A percentile compares a stretch with the other conserved stretches of the same genome.
These are phyloP conservation scores for Lanistes nyassanus DNA, from an alignment of 1,140 invertebrate genomes.

Conservation along the genomic window DNA sequence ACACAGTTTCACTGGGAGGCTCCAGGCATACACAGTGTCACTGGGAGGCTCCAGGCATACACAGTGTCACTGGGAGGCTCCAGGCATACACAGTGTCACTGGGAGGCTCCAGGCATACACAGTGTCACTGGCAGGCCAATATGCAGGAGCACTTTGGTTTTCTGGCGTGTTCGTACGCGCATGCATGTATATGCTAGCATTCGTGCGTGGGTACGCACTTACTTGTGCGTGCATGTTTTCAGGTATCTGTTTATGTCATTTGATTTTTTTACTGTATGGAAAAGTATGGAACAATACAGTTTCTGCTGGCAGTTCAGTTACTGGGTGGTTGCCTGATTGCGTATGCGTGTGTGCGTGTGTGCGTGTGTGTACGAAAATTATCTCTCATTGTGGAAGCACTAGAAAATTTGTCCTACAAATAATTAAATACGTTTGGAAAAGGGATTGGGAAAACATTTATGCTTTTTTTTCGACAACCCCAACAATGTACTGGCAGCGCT, in stretches of 20 bases:
- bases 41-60: no score
- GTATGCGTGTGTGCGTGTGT: conserved; percentile 10
- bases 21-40: no score
- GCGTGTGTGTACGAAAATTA: background rate
- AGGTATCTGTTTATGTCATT: background rate
- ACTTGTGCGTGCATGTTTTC: background rate
- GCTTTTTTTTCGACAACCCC: no score
- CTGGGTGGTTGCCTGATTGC: background rate
- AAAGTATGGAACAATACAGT: background rate
- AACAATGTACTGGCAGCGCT: no score
- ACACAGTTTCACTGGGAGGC: no score
- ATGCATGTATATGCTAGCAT: background rate
- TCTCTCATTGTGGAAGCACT: background rate
- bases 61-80: background rate
- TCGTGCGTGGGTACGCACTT: background rate
- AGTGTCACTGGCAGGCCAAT: background rate
- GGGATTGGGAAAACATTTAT: background rate
- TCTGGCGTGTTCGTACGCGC: background rate
- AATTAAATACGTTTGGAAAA: background rate
- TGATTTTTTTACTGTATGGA: background rate
- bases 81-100: background rate
- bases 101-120: background rate
- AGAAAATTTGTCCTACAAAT: background rate
- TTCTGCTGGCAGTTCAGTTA: background rate
- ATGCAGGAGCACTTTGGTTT: background rate